A percentile compares a stretch with the other conserved stretches of the same genome.
phyloP scores from a whole-genome alignment of 2,888 invertebrate genomes.

The Limnephilus marmoratus region DNA sequence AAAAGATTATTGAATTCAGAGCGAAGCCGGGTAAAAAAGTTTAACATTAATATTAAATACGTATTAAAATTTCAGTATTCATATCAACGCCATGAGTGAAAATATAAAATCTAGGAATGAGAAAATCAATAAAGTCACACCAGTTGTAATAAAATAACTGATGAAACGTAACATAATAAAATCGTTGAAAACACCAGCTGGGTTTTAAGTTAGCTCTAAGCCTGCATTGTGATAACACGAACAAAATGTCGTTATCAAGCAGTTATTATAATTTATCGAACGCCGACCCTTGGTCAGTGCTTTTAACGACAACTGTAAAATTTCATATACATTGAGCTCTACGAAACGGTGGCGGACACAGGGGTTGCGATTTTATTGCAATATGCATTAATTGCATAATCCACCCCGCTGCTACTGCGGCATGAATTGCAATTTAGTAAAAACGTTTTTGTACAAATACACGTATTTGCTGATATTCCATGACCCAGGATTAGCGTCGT shows the following conservation, averaged over 20 bases:
- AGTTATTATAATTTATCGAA: slow-evolving; percentile 5
- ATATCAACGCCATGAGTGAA: not conserved
- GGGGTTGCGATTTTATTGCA: slow-evolving; percentile 19
- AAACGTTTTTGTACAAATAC: not conserved
- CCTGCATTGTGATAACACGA: slow-evolving; percentile 26
- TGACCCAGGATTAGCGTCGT: not conserved
- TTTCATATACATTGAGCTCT: not conserved
- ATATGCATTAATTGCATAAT: slow-evolving; percentile 35
- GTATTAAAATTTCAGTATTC: not conserved
- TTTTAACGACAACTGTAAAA: slow-evolving; percentile 21
- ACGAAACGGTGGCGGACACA: slow-evolving; percentile 6
- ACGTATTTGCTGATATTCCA: not conserved
- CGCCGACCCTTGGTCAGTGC: slow-evolving; percentile 24
- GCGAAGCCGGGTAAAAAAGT: not conserved
- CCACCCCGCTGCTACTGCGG: slow-evolving; percentile 17
- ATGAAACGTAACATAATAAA: not conserved
- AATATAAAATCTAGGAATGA: not conserved
- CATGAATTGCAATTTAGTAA: slow-evolving; percentile 8
- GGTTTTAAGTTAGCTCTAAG: not conserved
- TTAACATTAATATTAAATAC: too few species aligned
- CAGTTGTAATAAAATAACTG: not conserved
- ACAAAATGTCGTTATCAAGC: slow-evolving; percentile 16
- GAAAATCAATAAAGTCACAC: not conserved
- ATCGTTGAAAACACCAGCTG: not conserved
- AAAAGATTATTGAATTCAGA: not conserved